Evolutionary conservation across 2,888 invertebrate species (phyloP).

Genomic region (Eulithis testata): DNA sequence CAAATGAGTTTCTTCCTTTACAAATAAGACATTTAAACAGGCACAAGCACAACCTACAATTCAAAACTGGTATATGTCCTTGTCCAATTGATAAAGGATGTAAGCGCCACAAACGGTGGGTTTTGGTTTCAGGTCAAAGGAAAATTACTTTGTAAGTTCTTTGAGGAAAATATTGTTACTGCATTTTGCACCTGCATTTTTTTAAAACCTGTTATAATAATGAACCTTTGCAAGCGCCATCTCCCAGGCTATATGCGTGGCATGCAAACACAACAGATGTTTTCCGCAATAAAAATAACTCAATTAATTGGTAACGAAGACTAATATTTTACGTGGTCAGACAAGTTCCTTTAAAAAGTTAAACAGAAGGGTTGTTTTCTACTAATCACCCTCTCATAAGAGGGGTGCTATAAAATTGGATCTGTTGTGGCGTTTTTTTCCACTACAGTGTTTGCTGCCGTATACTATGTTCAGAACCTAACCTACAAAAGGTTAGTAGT

Average conservation of each 20-base stretch:
- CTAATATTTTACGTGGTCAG: constrained; percentile 14
- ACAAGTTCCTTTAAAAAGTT: neutral
- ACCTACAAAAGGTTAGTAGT: too few relatives aligned
- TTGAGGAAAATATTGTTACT: constrained; percentile 24
- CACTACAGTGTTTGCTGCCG: too few relatives aligned
- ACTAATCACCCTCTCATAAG: too few relatives aligned
- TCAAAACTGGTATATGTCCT: too few relatives aligned
- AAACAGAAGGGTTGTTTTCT: too few relatives aligned
- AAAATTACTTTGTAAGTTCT: constrained; percentile 12
- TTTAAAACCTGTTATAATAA: constrained; percentile 28
- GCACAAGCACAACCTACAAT: neutral
- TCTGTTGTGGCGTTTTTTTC: too few relatives aligned
- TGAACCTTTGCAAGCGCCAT: constrained; percentile 38
- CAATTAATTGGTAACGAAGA: constrained; percentile 28
- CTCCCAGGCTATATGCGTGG: constrained; percentile 42
- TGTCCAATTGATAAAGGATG: too few relatives aligned
- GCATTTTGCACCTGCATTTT: constrained; percentile 39
- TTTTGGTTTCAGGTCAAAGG: neutral
- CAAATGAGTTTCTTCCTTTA: neutral
- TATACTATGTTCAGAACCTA: too few relatives aligned
- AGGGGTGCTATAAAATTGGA: too few relatives aligned
- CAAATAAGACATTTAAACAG: constrained; percentile 3
- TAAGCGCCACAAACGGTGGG: too few relatives aligned
- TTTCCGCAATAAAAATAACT: constrained; percentile 43
- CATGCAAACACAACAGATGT: constrained; percentile 45